Base-by-base conservation (phyloP, 2,797 vertebrate species). In the Catostomus latipinnis region DNA sequence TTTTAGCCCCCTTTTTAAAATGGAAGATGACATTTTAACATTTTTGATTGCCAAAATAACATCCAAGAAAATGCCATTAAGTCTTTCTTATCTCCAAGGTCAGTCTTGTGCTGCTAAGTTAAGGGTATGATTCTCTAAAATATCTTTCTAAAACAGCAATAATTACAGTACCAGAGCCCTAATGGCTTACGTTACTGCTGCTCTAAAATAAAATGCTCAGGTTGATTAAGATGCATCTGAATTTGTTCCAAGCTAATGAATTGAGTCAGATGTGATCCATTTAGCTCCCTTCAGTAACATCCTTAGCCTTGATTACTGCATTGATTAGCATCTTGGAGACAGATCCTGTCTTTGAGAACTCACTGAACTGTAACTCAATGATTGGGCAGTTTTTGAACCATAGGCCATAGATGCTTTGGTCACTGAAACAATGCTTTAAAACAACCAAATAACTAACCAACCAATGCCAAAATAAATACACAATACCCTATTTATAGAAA, bases 171-270 rank as follows among this genome's bases (percentile, higher is more conserved):
- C 22, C 4, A 9, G 22, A 58, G 46, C 56, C n/a, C 53, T 34
- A 76, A 78, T 78, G 76, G 67, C n/a, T 61, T 22, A 8, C 14
- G 54, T 52, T 62, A 61, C 56, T 61, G 56, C 45, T 2, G 1
- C 48, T 46, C 18, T 50, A 6, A 49, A 60, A 34, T 5, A 53
- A 70, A 70, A 58, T 3, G 7, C n/a, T 70, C 76, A 46, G n/a
- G 48, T 76, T 70, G 76, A 78, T 57, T 70, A 61, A 69, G 10
- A 76, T 61, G 61, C 57, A 3, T 70, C 56, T 61, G 48, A 57
- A 70, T 69, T 78, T 70, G 66, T 77, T 62, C 48, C 48, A 70
- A 68, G 57, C 48, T 70, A 78, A 70, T 78, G 66, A 78, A 78
- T 62, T 52, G 56, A 78, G 76, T 78, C 76, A 78, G 57, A 53